Base-by-base conservation (phyloP, 2,888 invertebrate genomes). In the Agriotes lineatus region DNA sequence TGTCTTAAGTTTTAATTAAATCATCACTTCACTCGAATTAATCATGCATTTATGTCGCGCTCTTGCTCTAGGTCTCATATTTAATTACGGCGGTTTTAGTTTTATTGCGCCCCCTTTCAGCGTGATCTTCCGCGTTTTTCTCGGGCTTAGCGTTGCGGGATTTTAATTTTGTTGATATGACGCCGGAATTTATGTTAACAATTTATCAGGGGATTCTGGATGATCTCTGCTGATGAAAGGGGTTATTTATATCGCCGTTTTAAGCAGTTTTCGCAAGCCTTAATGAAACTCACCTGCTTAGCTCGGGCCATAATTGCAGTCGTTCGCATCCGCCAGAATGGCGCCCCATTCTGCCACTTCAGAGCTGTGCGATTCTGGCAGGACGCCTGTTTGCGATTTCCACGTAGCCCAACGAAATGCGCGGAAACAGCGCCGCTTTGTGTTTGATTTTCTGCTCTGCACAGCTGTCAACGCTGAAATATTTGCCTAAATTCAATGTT, bases 241-340 rank as follows among this genome's bases (percentile, higher is more conserved):
- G 20, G 57, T 57, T 57, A 57, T 57, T 57, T 57, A 57, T 39
- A 57, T 22, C 22, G 19, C 39, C 57, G n/a, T 37, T 39, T 57
- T 57, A 37, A n/a, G 42, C 37, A 37, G 37, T 57, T 57, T 39
- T 57, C 39, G 39, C 39, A 14, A 14, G 20, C 33, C 52, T 52
- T 52, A 52, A 52, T 52, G 52, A 52, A 52, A 19, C 10, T 35
- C 33, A 52, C 52, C 52, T 52, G 33, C 18, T 14, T 35, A n/a
- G 18, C 18, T 52, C 18, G 2, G 9, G 18, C 12, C 22, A 16
- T 52, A 52, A 52, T 52, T 52, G 33, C 33, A 10, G 33, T 33
- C 30, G 52, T 52, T 52, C 33, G 18, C 18, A 52, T 52, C 52
- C 30, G 35, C 52, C 18, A n/a, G 16, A 33, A 33, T 52, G 33